phyloP scores from a whole-genome alignment of 2,113 vertebrate genomes.

The Perognathus longimembris region DNA sequence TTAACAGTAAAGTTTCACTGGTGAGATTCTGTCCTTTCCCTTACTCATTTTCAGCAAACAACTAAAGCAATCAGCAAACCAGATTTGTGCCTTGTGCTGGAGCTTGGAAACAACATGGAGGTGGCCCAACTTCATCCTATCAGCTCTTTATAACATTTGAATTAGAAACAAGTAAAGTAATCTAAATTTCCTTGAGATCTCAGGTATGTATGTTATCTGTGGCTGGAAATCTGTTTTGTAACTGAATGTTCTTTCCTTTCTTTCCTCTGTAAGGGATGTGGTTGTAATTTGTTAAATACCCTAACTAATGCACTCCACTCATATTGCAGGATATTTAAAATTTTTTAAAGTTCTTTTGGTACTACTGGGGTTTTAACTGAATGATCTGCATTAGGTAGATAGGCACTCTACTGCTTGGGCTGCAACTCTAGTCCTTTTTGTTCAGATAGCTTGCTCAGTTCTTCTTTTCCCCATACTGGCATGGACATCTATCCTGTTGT shows the following conservation, averaged over 20 bases:
- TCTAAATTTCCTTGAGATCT: conserved; percentile 8
- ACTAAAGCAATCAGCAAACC: background rate
- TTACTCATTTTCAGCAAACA: background rate
- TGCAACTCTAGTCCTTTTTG: no score
- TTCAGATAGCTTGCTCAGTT: no score
- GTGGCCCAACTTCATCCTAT: background rate
- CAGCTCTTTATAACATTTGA: background rate
- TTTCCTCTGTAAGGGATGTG: background rate
- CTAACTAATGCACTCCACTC: background rate
- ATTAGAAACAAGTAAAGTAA: background rate
- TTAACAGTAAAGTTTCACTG: conserved; percentile 16
- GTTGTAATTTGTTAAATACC: background rate
- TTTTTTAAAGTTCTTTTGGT: no score
- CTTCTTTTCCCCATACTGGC: no score
- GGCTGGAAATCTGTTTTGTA: background rate
- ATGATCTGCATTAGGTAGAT: no score
- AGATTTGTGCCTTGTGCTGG: background rate
- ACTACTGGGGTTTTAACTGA: no score
- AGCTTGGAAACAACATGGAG: background rate
- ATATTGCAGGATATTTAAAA: background rate
- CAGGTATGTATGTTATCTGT: background rate
- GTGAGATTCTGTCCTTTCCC: background rate
- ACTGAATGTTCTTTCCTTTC: background rate
- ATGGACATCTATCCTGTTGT: no score
- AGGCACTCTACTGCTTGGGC: no score